Evolutionary conservation across 2,888 invertebrate species (phyloP).

Genomic region (Yponomeuta evonymella): DNA sequence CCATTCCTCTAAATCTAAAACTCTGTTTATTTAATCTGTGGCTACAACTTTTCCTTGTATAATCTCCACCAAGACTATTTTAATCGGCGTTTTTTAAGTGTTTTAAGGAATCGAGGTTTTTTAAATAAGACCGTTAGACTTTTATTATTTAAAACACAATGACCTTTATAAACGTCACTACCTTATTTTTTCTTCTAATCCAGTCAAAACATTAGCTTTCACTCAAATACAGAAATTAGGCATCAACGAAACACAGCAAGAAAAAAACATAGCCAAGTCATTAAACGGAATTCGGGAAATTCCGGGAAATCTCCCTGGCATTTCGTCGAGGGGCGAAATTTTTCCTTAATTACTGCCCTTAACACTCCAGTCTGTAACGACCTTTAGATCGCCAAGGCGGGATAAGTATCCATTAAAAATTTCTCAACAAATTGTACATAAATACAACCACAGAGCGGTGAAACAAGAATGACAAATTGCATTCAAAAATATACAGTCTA

Average conservation of each 20-base stretch:
- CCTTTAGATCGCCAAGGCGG: background rate
- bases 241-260: background rate
- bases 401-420: slow-evolving; percentile 16
- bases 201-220: background rate
- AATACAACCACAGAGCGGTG: background rate
- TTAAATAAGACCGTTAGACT: no score
- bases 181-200: no score
- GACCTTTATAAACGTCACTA: no score
- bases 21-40: no score
- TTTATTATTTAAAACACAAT: no score
- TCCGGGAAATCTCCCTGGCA: background rate
- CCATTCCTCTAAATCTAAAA: no score
- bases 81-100: no score
- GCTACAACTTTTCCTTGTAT: no score
- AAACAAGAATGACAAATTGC: no score
- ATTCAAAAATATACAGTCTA: no score
- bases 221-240: background rate
- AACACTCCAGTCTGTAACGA: slow-evolving; percentile 11
- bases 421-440: slow-evolving; percentile 3
- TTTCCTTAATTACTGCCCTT: slow-evolving; percentile 13
- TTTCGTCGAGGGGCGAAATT: slow-evolving; percentile 10
- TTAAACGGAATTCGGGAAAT: slow-evolving; percentile 5
- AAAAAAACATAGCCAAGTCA: background rate
- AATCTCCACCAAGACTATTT: no score
- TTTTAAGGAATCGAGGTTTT: no score